Percentiles rank a stretch among this genome's conserved stretches.
Conservation (phyloP, 2,888 invertebrate species). For the Metacarcinus magister region DNA sequence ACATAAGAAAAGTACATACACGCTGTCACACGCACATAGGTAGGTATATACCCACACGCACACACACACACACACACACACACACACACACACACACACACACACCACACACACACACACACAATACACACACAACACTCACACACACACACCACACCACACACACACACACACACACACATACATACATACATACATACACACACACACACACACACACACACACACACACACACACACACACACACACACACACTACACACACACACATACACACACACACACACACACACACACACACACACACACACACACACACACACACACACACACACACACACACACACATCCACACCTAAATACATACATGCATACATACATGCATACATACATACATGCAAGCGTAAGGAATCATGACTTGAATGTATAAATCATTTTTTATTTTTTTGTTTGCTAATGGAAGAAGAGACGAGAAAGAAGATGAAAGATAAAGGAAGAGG, state of each 20-base stretch:
- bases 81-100: too few species aligned
- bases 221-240: background rate
- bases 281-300: background rate
- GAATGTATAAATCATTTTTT: background rate
- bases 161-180: too few species aligned
- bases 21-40: too few species aligned
- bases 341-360: background rate
- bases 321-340: background rate
- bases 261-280: constrained; percentile 11
- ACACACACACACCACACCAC: too few species aligned
- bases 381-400: constrained; percentile 39
- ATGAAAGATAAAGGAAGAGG: too few species aligned
- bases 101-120: too few species aligned
- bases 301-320: background rate
- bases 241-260: constrained; percentile 22
- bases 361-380: background rate
- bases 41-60: too few species aligned
- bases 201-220: background rate
- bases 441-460: background rate
- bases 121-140: too few species aligned
- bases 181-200: background rate
- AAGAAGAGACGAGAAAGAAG: background rate
- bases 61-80: too few species aligned
- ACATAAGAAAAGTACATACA: background rate
- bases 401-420: background rate